Conservation (phyloP, 2,888 invertebrate species). For the Amblyteles armatorius region DNA sequence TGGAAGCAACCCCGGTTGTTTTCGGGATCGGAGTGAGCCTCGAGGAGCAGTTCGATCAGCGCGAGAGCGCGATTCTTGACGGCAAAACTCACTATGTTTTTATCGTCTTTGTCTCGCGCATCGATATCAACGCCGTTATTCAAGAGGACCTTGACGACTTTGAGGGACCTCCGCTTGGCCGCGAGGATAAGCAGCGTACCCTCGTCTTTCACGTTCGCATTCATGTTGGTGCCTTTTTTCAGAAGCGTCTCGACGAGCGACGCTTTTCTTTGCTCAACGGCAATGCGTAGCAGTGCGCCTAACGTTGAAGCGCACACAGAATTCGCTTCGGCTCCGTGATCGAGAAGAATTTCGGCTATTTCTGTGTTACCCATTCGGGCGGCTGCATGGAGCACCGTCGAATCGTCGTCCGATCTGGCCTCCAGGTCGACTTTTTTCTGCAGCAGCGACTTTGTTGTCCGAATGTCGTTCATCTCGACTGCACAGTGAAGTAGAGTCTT, state of each 20-base stretch:
- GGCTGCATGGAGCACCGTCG: background rate
- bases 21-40: background rate
- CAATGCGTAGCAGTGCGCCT: background rate
- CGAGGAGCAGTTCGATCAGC: background rate
- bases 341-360: background rate
- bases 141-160: background rate
- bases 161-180: background rate
- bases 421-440: background rate
- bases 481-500: background rate
- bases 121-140: background rate
- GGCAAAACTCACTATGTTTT: background rate
- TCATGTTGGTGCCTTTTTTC: background rate
- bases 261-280: background rate
- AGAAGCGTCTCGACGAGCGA: background rate
- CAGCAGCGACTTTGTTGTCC: background rate
- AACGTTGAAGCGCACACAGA: background rate
- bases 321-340: background rate
- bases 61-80: background rate
- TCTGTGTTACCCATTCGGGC: background rate
- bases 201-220: background rate
- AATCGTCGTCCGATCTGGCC: background rate
- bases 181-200: background rate
- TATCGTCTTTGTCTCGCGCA: background rate
- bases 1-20: background rate
- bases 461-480: background rate